A percentile compares a stretch with the other conserved stretches of the same genome.
These are phyloP conservation scores for Danio kyathit DNA, from an alignment of 2,797 vertebrate species.

Conservation along the genomic window DNA sequence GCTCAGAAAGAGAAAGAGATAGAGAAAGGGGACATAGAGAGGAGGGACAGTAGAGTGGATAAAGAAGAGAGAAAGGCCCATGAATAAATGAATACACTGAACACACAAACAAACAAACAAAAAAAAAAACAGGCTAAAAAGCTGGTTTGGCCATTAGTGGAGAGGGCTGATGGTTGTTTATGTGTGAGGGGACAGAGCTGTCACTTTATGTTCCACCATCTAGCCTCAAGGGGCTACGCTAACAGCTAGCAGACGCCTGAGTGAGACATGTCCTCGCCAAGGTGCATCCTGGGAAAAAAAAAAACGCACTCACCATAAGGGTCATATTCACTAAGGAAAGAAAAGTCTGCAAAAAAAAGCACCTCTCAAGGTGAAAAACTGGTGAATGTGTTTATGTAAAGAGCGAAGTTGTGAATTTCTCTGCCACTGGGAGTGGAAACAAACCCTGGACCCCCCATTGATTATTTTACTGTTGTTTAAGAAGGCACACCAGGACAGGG, in stretches of 20 bases:
- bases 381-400: conserved; percentile 59
- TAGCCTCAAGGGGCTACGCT: conserved; percentile 77
- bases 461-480: conserved; percentile 33
- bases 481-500: conserved; percentile 1
- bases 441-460: conserved; percentile 5
- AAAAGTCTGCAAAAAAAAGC: conserved; percentile 30
- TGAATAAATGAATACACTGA: conserved; percentile 80
- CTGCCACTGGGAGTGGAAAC: conserved; percentile 25
- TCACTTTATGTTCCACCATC: conserved; percentile 66
- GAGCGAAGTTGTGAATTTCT: conserved; percentile 40
- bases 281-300: conserved; percentile 80
- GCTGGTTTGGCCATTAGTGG: conserved; percentile 81
- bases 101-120: conserved; percentile 69
- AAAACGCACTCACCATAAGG: conserved; percentile 45
- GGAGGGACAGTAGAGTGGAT: conserved; percentile 27
- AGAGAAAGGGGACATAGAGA: conserved; percentile 34
- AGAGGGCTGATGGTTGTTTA: conserved; percentile 65
- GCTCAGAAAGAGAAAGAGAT: conserved; percentile 61
- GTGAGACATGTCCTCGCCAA: conserved; percentile 75
- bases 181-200: conserved; percentile 71
- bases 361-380: conserved; percentile 76
- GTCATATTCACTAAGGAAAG: conserved; percentile 39
- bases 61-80: conserved; percentile 54
- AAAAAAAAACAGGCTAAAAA: conserved; percentile 77
- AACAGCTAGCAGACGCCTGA: conserved; percentile 76